These are phyloP conservation scores for Phycodurus eques DNA, from an alignment of 2,113 vertebrate genomes.

Conservation along the genomic window DNA sequence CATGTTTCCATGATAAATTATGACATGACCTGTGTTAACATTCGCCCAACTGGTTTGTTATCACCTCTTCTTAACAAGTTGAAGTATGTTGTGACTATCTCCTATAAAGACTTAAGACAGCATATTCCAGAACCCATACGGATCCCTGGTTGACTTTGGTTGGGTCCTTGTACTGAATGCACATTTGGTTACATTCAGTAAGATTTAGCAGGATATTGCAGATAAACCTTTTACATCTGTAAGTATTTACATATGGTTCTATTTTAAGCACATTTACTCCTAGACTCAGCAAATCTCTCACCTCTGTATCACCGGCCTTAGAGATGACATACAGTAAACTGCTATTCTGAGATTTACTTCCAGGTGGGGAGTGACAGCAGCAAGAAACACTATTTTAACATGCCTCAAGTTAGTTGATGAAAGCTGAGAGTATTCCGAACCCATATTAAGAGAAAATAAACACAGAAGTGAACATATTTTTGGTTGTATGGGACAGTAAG, in stretches of 20 bases:
- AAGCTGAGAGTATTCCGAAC: constrained; percentile 47
- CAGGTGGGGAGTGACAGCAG: constrained; percentile 30
- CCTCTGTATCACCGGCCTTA: not conserved
- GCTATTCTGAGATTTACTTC: constrained; percentile 27
- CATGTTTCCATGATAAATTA: not conserved
- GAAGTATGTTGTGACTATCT: not conserved
- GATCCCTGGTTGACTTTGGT: no score
- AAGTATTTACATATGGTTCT: not conserved
- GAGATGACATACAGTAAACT: constrained; percentile 22
- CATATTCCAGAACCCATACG: no score
- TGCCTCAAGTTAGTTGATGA: constrained; percentile 46
- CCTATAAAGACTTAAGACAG: no score
- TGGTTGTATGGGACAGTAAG: not conserved
- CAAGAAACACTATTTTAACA: constrained; percentile 26
- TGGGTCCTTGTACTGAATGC: not conserved
- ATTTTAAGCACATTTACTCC: not conserved
- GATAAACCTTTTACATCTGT: not conserved
- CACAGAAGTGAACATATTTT: constrained; percentile 25
- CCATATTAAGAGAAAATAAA: constrained; percentile 43
- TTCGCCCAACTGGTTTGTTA: not conserved
- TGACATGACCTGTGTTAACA: not conserved
- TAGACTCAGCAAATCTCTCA: constrained; percentile 14
- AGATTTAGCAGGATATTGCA: not conserved
- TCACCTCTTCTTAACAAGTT: not conserved
- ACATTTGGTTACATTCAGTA: not conserved